Conservation (phyloP, 1,140 invertebrate genomes). For the Catajapyx aquilonaris region DNA sequence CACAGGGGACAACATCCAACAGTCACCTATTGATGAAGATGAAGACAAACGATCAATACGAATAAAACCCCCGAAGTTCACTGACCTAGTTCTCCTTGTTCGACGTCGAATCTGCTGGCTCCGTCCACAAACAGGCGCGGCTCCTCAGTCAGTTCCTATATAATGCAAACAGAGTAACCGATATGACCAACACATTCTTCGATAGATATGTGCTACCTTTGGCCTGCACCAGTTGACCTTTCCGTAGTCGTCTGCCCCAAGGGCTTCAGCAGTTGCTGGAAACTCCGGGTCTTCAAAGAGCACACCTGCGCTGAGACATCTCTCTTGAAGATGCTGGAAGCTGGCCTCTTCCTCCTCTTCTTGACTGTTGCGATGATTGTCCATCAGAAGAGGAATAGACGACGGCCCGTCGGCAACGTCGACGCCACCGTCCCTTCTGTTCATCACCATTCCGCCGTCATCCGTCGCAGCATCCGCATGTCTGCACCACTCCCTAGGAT, state of each 20-base stretch:
- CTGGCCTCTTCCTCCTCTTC: too few relatives aligned
- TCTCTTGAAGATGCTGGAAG: too few relatives aligned
- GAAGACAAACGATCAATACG: neutral
- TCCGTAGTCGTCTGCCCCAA: slow-evolving; percentile 16
- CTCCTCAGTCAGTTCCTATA: slow-evolving; percentile 1
- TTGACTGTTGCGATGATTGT: too few relatives aligned
- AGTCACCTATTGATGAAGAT: too few relatives aligned
- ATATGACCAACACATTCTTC: slow-evolving; percentile 8
- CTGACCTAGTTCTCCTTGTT: slow-evolving; percentile 18
- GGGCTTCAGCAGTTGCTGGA: slow-evolving; percentile 17
- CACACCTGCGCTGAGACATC: slow-evolving; percentile 15
- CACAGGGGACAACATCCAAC: slow-evolving; percentile 36
- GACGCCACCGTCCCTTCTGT: too few relatives aligned
- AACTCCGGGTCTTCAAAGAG: slow-evolving; percentile 24
- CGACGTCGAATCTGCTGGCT: slow-evolving; percentile 4
- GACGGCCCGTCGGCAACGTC: too few relatives aligned
- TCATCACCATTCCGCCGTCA: too few relatives aligned
- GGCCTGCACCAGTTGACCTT: slow-evolving; percentile 13
- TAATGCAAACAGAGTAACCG: neutral
- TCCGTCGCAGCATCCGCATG: too few relatives aligned
- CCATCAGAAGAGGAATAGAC: too few relatives aligned
- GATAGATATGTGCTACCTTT: slow-evolving; percentile 18
- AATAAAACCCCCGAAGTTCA: too few relatives aligned
- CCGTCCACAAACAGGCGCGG: slow-evolving; percentile 4
- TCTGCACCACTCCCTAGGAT: too few relatives aligned